Conservation (phyloP, 1,140 invertebrate genomes). For the Papilio polyxenes region DNA sequence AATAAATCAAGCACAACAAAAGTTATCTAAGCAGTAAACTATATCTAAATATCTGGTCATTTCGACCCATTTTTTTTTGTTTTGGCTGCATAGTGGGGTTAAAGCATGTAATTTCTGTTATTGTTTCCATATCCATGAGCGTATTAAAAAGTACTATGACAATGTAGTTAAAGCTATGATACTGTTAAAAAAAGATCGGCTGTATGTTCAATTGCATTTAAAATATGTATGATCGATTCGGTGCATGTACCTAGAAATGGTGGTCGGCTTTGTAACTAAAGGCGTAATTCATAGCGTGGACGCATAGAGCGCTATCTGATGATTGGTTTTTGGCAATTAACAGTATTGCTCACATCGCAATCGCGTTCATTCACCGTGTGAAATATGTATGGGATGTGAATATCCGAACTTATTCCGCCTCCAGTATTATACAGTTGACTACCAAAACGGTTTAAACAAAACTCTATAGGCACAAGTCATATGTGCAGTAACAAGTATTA, state of each 20-base stretch:
- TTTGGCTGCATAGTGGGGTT: neutral
- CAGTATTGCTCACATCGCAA: slow-evolving; percentile 76
- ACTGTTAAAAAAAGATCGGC: neutral
- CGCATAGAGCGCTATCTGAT: slow-evolving; percentile 77
- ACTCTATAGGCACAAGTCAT: neutral
- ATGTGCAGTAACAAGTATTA: neutral
- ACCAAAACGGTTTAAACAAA: slow-evolving; percentile 43
- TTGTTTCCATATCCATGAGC: too few relatives aligned
- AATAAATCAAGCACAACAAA: too few relatives aligned
- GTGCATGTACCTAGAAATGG: slow-evolving; percentile 45
- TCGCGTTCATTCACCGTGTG: slow-evolving; percentile 77
- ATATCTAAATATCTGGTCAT: too few relatives aligned
- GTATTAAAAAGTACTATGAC: neutral
- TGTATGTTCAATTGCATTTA: slow-evolving; percentile 29
- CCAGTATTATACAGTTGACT: slow-evolving; percentile 50
- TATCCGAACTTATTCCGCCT: slow-evolving; percentile 68
- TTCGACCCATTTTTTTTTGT: neutral
- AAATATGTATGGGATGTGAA: slow-evolving; percentile 77
- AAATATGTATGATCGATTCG: slow-evolving; percentile 42
- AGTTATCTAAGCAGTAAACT: too few relatives aligned
- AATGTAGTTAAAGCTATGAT: neutral
- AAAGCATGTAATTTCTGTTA: too few relatives aligned
- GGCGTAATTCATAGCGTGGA: slow-evolving; percentile 76
- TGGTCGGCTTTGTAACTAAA: slow-evolving; percentile 62
- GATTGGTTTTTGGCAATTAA: slow-evolving; percentile 81